phyloP scores from a whole-genome alignment of 2,113 vertebrate genomes.

The Uropsilus gracilis region DNA sequence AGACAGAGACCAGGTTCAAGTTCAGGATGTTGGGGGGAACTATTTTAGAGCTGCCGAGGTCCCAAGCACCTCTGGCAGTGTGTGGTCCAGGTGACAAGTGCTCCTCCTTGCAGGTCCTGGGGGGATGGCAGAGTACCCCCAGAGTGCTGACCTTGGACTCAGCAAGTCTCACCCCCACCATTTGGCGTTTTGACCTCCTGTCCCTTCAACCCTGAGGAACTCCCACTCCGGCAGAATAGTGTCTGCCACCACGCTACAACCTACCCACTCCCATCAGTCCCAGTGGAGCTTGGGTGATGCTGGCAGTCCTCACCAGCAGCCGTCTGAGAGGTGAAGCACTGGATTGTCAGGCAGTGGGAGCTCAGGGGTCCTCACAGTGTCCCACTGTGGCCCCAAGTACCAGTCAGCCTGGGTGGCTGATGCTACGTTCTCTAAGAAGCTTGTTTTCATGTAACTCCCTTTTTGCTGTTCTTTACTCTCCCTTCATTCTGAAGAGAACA shows the following conservation, averaged over 20 bases:
- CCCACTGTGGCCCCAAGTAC: neutral
- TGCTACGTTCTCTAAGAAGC: neutral
- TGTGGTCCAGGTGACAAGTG: neutral
- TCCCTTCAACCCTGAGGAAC: too few relatives aligned
- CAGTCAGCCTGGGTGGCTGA: neutral
- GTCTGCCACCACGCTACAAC: too few relatives aligned
- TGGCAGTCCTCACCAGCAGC: neutral
- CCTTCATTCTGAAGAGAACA: neutral
- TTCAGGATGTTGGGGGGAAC: neutral
- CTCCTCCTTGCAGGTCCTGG: too few relatives aligned
- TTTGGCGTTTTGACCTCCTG: too few relatives aligned
- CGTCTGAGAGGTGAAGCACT: neutral
- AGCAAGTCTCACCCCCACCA: too few relatives aligned
- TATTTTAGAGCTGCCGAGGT: too few relatives aligned
- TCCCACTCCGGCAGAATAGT: too few relatives aligned
- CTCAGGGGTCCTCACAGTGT: neutral
- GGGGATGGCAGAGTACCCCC: too few relatives aligned
- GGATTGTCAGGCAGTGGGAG: neutral
- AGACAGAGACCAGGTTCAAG: neutral
- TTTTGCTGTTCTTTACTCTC: neutral
- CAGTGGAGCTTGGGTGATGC: too few relatives aligned
- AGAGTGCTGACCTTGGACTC: too few relatives aligned
- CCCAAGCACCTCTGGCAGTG: neutral
- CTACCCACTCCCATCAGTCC: too few relatives aligned
- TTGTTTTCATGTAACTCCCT: neutral